phyloP scores from a whole-genome alignment of 2,113 vertebrate genomes.

The Ictidomys tridecemlineatus region DNA sequence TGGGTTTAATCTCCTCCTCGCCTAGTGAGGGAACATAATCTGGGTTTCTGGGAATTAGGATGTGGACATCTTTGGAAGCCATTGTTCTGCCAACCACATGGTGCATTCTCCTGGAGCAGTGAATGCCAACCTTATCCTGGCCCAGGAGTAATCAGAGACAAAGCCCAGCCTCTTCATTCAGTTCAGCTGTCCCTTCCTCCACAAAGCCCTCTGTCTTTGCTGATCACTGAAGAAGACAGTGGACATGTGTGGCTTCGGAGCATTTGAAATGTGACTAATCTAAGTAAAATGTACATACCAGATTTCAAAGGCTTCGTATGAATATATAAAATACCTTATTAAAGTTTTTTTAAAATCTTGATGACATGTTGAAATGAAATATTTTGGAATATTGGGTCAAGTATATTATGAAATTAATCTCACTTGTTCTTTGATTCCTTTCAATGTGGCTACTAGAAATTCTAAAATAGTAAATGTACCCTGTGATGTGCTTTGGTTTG shows the following conservation, averaged over 20 bases:
- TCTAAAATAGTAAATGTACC: neutral
- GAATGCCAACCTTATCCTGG: neutral
- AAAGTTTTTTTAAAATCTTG: neutral
- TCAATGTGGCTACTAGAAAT: neutral
- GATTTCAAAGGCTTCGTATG: neutral
- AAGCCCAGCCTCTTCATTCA: neutral
- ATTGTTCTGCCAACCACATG: neutral
- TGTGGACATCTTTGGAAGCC: neutral
- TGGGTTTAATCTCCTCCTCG: neutral
- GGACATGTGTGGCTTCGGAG: neutral
- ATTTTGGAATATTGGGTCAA: neutral
- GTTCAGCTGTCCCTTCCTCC: neutral
- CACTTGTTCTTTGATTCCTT: neutral
- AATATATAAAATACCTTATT: neutral
- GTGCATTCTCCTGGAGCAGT: neutral
- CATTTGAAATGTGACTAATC: neutral
- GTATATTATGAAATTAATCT: constrained; percentile 18
- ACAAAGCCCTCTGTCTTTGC: neutral
- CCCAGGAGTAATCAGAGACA: neutral
- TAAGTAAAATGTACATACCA: neutral
- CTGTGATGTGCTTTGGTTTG: neutral
- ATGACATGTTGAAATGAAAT: neutral
- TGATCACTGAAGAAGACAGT: neutral
- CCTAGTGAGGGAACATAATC: neutral
- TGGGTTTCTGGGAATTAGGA: neutral